A percentile compares a stretch with the other conserved stretches of the same genome.
Conservation (phyloP, 2,888 invertebrate species). For the Drosophila parthenogenetica region DNA sequence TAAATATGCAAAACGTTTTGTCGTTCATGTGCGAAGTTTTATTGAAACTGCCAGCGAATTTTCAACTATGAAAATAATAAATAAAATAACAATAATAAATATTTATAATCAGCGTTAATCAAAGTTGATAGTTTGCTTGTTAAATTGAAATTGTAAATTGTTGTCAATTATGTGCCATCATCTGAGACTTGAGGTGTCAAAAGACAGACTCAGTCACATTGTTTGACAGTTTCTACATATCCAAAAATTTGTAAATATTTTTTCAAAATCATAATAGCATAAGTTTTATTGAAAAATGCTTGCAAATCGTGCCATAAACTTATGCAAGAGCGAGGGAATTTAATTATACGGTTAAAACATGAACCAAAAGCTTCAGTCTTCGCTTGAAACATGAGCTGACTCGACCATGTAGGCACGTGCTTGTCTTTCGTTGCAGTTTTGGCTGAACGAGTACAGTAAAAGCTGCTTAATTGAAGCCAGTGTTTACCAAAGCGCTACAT, state of each 20-base stretch:
- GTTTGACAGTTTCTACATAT: background rate
- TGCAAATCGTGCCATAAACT: background rate
- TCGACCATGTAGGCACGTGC: background rate
- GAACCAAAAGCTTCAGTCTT: background rate
- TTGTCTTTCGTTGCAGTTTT: background rate
- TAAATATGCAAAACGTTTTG: background rate
- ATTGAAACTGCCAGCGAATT: slow-evolving; percentile 1
- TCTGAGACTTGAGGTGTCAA: background rate
- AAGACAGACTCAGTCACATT: background rate
- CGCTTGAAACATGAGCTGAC: background rate
- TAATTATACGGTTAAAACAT: background rate
- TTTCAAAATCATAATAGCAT: background rate
- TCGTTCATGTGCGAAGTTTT: slow-evolving; percentile 2
- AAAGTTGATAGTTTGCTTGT: background rate
- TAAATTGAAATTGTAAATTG: slow-evolving; percentile 1
- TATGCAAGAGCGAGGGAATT: background rate
- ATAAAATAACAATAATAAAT: background rate
- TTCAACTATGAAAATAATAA: slow-evolving; percentile 2
- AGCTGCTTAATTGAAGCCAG: background rate
- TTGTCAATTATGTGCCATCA: background rate
- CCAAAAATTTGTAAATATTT: background rate
- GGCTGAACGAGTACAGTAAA: background rate
- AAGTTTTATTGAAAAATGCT: too few species aligned
- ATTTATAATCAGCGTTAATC: slow-evolving; percentile 4
- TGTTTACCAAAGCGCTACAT: too few species aligned